Evolutionary conservation across 2,888 invertebrate genomes (phyloP), one percentile per base, ranked within the genome.

Genomic region (Drosophila nr. medialis): DNA sequence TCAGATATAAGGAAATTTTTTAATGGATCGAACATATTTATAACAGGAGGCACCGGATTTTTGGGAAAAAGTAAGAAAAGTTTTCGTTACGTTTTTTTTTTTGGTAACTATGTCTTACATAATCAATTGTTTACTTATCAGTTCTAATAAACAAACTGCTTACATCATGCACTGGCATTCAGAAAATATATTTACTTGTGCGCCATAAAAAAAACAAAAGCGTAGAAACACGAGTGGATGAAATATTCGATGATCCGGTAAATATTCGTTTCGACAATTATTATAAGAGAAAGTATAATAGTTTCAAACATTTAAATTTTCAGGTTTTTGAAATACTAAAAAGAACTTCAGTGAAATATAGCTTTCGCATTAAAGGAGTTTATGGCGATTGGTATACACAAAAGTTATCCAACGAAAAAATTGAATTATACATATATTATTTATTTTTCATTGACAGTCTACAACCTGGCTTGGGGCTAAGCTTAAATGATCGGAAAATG

Each of bases 131-230:
- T 24, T 30, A 13, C 10, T 30, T 56, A 11, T 18, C 10, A 65
- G 65, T 65, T n/a, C 36, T 65, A 34, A 65, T 65, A 42, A 65
- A 45, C 29, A 65, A 65, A n/a, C 4, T 65, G 8, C 51, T 65
- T 18, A 36, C 34, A 11, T 66, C 66, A 10, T 65, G 65, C 6
- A 29, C 51, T 24, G 66, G 51, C 7, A 53, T 65, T 24, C 30
- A 53, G 3, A 66, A 42, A 36, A 65, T 65, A 30, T 65, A 65
- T 24, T 29, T 65, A 13, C 95, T 95, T 32, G 93, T 95, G n/a
- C 92, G 95, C 67, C 91, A 92, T 61, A 95, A 95, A 91, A 94
- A 94, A 92, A 95, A 93, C 0, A 95, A 96, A 87, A 95, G 95
- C 80, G 93, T 95, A 18, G 94, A 95, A 78, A 94, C 95, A 0